These are phyloP conservation scores for Mustela nigripes DNA, from an alignment of 2,113 vertebrate species.

Conservation along the genomic window DNA sequence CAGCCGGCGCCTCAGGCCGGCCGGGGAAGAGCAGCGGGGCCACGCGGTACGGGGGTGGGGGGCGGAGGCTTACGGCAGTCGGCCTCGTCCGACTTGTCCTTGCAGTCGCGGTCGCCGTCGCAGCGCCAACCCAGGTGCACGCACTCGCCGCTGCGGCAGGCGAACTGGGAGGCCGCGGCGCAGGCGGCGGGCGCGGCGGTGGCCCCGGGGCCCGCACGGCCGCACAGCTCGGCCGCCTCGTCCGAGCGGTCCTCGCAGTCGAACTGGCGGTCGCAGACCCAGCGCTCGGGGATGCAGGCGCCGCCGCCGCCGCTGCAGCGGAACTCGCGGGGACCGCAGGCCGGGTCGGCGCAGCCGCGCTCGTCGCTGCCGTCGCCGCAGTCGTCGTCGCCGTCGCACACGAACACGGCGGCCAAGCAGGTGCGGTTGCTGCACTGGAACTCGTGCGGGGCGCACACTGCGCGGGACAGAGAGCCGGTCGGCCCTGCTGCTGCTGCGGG, in stretches of 20 bases:
- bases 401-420: constrained; percentile 93
- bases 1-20: neutral
- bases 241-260: constrained; percentile 97
- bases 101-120: constrained; percentile 97
- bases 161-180: constrained; percentile 91
- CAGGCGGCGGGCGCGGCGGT: constrained; percentile 90
- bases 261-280: constrained; percentile 96
- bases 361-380: constrained; percentile 96
- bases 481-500: constrained; percentile 6
- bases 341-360: constrained; percentile 91
- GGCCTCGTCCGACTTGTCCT: constrained; percentile 97
- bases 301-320: constrained; percentile 96
- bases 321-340: constrained; percentile 95
- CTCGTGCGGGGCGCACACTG: constrained; percentile 93
- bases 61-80: constrained; percentile 94
- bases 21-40: neutral
- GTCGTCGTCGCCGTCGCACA: constrained; percentile 95
- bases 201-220: constrained; percentile 88
- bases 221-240: constrained; percentile 93
- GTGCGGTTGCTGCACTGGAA: constrained; percentile 95
- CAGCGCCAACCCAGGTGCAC: constrained; percentile 98
- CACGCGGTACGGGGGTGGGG: neutral
- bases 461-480: constrained; percentile 79
- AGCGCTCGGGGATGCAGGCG: constrained; percentile 94
- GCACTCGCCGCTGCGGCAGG: constrained; percentile 95